Percentiles rank a stretch among this genome's conserved stretches.
Evolutionary conservation across 2,888 invertebrate species (phyloP).

Genomic region (Drosophila gaucha): DNA sequence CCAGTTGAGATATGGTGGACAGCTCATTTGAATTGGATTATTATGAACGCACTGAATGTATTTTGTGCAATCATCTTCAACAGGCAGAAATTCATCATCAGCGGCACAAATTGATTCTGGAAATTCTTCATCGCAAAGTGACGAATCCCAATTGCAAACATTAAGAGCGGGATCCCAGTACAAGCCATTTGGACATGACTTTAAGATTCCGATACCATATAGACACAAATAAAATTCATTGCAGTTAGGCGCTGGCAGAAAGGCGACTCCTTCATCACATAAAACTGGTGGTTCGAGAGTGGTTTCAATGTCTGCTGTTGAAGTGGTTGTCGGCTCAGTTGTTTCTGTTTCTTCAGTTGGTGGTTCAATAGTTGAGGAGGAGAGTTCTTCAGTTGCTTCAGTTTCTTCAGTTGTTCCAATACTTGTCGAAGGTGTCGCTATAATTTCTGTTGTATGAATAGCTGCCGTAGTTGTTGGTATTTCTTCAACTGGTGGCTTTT

Average conservation of each 20-base stretch:
- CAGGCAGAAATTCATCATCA: not conserved
- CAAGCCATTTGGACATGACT: not conserved
- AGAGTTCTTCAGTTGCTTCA: not conserved
- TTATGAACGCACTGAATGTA: constrained; percentile 10
- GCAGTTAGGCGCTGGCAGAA: constrained; percentile 8
- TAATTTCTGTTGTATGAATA: not conserved
- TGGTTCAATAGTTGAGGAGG: not conserved
- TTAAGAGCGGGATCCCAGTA: constrained; percentile 1
- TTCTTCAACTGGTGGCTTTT: not conserved
- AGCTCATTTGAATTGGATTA: not conserved
- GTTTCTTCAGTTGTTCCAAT: not conserved
- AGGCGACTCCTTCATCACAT: not conserved
- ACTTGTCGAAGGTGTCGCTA: not conserved
- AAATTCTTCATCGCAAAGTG: not conserved
- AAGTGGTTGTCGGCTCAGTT: not conserved
- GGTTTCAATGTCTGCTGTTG: not conserved
- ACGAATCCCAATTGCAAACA: constrained; percentile 1
- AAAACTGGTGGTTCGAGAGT: not conserved
- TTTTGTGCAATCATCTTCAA: constrained; percentile 1
- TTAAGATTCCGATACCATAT: not conserved
- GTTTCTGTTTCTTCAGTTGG: not conserved
- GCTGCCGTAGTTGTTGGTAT: too few species aligned
- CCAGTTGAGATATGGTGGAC: not conserved
- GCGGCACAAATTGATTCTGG: not conserved
- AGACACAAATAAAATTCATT: constrained; percentile 1